Evolutionary conservation across 2,888 invertebrate genomes (phyloP).

Genomic region (Eumerus sabulonum): DNA sequence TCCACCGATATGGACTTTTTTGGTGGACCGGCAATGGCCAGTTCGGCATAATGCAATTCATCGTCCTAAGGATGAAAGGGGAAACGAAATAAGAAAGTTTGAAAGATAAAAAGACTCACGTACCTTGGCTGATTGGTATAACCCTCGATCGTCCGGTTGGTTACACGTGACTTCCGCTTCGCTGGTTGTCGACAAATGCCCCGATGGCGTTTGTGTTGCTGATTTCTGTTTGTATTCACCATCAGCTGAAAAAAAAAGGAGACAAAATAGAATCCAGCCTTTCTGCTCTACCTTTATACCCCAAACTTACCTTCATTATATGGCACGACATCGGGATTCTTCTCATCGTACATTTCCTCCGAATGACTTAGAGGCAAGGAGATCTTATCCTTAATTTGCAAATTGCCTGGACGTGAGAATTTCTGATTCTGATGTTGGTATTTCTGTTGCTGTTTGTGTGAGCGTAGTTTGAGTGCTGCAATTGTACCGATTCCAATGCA

Average conservation of each 20-base stretch:
- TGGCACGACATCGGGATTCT: constrained; percentile 93
- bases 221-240: constrained; percentile 87
- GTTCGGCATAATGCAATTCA: constrained; percentile 79
- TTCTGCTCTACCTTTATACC: constrained; percentile 43
- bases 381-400: constrained; percentile 84
- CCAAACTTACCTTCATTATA: constrained; percentile 87
- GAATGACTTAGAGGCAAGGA: constrained; percentile 83
- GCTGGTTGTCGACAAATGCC: constrained; percentile 79
- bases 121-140: constrained; percentile 77
- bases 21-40: constrained; percentile 73
- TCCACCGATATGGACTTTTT: constrained; percentile 72
- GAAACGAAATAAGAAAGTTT: background rate
- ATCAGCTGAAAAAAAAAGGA: constrained; percentile 78
- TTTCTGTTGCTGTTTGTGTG: constrained; percentile 78
- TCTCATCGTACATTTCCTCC: constrained; percentile 90
- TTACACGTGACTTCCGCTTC: constrained; percentile 79
- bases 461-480: constrained; percentile 78
- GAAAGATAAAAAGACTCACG: constrained; percentile 16
- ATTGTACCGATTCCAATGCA: constrained; percentile 79
- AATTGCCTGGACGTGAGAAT: constrained; percentile 82
- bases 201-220: constrained; percentile 84
- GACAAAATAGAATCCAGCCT: constrained; percentile 40
- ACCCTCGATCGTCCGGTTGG: constrained; percentile 73
- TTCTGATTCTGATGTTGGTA: constrained; percentile 78
- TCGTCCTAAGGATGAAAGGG: constrained; percentile 73